Evolutionary conservation across 2,797 vertebrate genomes (phyloP), one percentile per base, ranked within the genome.

Genomic region (Aphelocoma californica): DNA sequence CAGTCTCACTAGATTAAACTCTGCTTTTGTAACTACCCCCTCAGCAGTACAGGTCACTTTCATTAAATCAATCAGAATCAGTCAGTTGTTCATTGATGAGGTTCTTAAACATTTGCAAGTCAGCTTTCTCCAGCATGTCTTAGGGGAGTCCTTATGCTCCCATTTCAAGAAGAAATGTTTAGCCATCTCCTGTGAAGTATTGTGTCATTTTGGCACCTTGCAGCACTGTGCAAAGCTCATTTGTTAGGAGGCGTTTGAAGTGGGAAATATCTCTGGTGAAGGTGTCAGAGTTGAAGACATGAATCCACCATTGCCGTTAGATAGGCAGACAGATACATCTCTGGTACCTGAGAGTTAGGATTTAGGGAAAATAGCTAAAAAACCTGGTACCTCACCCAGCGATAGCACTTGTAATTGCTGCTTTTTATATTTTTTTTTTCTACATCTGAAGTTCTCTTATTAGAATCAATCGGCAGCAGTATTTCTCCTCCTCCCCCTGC

Each of bases 1-100:
- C 10, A 78, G 77, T 67, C 82, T 95, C 88, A 48, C 73, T 75
- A 88, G 93, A 88, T 94, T 86, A 95, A 94, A 72, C 73, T 73
- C 89, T 86, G 62, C 90, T 90, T 96, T 88, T 84, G 58, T 83
- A 93, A 81, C 69, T 58, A 86, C 4, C 70, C 54, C 69, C 69
- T 91, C 66, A 84, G 69, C 87, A 86, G 28, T 67, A 71, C 79
- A 90, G 65, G 67, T 51, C 61, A 40, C 69, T 86, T 94, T 56
- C 50, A 66, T 90, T 75, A 72, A 93, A 84, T 91, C 82, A 73
- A 1, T 93, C 82, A 40, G 69, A 90, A 83, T 78, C 73, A 60
- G 56, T 45, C 58, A 28, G 58, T 79, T 86, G 65, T 81, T 85
- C 80, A 84, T 86, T 60, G 90, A 84, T 2, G 23, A 66, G 31